Evolutionary conservation across 2,888 invertebrate genomes (phyloP), one percentile per base, ranked within the genome.

Genomic region (Oasisia sp.): DNA sequence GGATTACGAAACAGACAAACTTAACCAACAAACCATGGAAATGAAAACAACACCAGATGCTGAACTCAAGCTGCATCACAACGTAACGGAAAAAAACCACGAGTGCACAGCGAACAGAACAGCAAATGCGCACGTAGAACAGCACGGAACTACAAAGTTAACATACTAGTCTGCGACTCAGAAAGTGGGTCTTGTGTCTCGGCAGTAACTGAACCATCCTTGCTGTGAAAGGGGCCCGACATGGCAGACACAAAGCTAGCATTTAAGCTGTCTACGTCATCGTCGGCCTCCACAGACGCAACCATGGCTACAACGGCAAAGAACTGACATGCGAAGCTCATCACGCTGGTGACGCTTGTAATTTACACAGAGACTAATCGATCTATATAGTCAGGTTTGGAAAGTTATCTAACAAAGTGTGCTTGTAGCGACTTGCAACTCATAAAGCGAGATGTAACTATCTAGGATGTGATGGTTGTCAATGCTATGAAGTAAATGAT

Each of bases 121-220:
- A 74, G 74, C 27, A 74, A n/a, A 27, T 5, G 14, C 27, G 27
- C 90, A 32, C n/a, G 2, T 2, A 8, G 90, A 91, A 91, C 32
- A 44, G 19, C 45, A 32, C 45, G 19, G 58, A 44, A 90, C 44
- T 44, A 38, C 38, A 90, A 27, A 12, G 14, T 14, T 74, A 89
- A 93, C 93, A 92, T 93, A 93, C 93, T 93, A 45, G 92, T 91
- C 92, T 93, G 93, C 19, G 92, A 92, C 91, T 93, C 92, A 56
- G 90, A 56, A 11, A 93, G 91, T 32, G 91, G 91, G 92, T 89
- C 90, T 19, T 19, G 44, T n/a, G 45, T 45, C 11, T 45, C 89
- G 32, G 74, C 91, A 27, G 56, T 89, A 7, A 91, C 56, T 12
- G n/a, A 56, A 32, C 90, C 45, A 4, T 91, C 44, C 50, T 92